phyloP scores from a whole-genome alignment of 2,113 vertebrate genomes.

The Cyphomyrus discorhynchus region DNA sequence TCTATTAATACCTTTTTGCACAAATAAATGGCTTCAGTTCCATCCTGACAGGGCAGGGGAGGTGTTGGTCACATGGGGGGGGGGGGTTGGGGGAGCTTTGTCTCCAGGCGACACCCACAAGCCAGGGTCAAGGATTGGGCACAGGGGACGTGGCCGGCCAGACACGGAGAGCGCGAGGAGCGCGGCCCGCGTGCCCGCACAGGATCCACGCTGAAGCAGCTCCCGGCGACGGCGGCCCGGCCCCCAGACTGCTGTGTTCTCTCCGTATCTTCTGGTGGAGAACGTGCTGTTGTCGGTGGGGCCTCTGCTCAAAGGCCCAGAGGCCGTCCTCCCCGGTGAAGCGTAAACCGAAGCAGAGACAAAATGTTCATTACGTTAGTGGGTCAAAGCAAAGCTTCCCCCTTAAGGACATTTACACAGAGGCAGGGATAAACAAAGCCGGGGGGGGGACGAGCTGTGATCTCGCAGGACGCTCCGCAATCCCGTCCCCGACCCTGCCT shows the following conservation, averaged over 20 bases:
- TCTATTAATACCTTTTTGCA: conserved; percentile 11
- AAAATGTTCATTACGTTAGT: conserved; percentile 10
- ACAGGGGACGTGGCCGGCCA: neutral
- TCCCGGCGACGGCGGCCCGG: neutral
- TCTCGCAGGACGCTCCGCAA: neutral
- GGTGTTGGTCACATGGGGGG: neutral
- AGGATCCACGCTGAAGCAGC: neutral
- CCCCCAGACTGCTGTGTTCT: neutral
- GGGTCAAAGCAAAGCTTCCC: conserved; percentile 1
- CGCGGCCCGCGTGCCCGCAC: neutral
- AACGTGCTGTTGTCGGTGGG: neutral
- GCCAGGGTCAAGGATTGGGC: neutral
- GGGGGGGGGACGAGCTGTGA: neutral
- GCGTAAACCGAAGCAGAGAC: neutral
- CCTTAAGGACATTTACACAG: neutral
- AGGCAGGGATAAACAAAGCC: neutral
- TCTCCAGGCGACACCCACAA: neutral
- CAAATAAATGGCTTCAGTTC: neutral
- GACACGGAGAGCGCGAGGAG: neutral
- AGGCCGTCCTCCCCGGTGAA: neutral
- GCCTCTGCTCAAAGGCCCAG: neutral
- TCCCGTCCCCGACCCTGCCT: neutral
- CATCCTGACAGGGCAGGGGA: neutral
- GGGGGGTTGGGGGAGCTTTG: neutral
- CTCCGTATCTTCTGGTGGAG: neutral